Evolutionary conservation across 2,888 invertebrate genomes (phyloP).

Genomic region (Noctua comes): DNA sequence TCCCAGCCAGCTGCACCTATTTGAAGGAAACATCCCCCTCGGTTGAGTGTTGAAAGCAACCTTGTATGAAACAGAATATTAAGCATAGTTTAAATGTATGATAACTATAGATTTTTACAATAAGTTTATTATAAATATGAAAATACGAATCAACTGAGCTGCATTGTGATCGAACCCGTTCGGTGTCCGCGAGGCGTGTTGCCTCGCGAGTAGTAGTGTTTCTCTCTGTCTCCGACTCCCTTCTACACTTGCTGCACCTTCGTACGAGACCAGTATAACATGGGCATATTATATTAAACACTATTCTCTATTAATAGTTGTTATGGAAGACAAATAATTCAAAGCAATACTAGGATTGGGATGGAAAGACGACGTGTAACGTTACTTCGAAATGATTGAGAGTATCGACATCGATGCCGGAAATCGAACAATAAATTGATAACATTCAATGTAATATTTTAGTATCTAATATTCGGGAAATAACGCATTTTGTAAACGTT

Average conservation of each 20-base stretch:
- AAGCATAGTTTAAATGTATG: conserved; percentile 83
- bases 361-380: conserved; percentile 61
- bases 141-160: conserved; percentile 88
- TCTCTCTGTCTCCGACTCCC: conserved; percentile 76
- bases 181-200: conserved; percentile 70
- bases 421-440: conserved; percentile 28
- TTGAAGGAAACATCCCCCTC: conserved; percentile 66
- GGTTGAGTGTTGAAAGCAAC: conserved; percentile 69
- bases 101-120: conserved; percentile 86
- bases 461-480: conserved; percentile 33
- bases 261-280: conserved; percentile 69
- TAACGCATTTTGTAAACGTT: conserved; percentile 51
- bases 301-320: conserved; percentile 63
- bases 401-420: conserved; percentile 26
- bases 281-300: conserved; percentile 49
- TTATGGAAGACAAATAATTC: conserved; percentile 71
- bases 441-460: conserved; percentile 28
- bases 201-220: conserved; percentile 74
- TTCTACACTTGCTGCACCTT: conserved; percentile 78
- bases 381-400: conserved; percentile 41
- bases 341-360: conserved; percentile 76
- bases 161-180: conserved; percentile 88
- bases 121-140: conserved; percentile 86
- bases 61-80: conserved; percentile 68
- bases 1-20: conserved; percentile 51